Evolutionary conservation across 2,888 invertebrate species (phyloP).

Genomic region (Cabera pusaria): DNA sequence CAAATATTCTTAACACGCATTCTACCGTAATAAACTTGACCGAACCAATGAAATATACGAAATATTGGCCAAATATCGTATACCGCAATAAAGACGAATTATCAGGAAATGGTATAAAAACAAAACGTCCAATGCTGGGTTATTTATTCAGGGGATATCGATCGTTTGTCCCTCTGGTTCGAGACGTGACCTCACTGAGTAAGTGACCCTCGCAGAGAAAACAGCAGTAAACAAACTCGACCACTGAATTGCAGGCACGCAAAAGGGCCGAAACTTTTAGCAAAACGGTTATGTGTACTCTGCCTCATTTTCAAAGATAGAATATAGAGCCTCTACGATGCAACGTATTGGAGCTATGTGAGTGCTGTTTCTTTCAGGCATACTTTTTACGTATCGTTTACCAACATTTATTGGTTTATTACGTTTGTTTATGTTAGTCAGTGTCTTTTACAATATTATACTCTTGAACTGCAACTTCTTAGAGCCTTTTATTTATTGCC

Average conservation of each 20-base stretch:
- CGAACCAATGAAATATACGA: slow-evolving; percentile 15
- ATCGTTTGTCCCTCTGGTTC: slow-evolving; percentile 33
- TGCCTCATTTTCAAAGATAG: too few relatives aligned
- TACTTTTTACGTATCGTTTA: too few relatives aligned
- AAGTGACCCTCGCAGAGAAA: slow-evolving; percentile 22
- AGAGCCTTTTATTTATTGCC: too few relatives aligned
- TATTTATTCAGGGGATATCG: slow-evolving; percentile 53
- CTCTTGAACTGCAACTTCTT: too few relatives aligned
- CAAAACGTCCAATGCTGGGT: slow-evolving; percentile 37
- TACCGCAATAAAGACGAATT: slow-evolving; percentile 21
- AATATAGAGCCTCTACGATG: too few relatives aligned
- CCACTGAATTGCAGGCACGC: neutral
- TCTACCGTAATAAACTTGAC: slow-evolving; percentile 15
- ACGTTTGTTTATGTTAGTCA: too few relatives aligned
- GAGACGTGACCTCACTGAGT: slow-evolving; percentile 42
- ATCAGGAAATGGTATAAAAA: slow-evolving; percentile 30
- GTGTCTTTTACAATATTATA: too few relatives aligned
- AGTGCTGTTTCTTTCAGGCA: too few relatives aligned
- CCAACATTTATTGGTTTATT: too few relatives aligned
- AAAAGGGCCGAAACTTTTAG: neutral
- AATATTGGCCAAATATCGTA: slow-evolving; percentile 14
- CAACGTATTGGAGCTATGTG: too few relatives aligned
- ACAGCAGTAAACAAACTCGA: slow-evolving; percentile 8
- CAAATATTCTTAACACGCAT: slow-evolving; percentile 12
- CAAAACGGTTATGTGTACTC: too few relatives aligned